Conservation (phyloP, 1,140 invertebrate species). For the Chlorops oryzae region DNA sequence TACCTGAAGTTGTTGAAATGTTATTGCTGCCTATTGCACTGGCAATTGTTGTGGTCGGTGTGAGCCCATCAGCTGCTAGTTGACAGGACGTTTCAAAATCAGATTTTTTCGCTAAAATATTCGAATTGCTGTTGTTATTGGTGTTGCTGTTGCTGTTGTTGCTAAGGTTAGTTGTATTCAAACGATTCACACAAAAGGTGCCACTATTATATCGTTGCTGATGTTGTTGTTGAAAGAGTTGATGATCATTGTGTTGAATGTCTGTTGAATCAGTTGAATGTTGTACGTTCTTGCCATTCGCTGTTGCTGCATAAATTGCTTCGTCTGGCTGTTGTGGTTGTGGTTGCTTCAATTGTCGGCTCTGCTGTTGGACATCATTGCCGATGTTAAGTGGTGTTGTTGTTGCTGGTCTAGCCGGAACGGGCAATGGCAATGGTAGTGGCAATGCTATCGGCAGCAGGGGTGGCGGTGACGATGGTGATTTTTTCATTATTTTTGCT, state of each 20-base stretch:
- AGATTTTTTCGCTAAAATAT: too few relatives aligned
- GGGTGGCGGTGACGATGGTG: constrained; percentile 28
- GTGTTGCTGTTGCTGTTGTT: constrained; percentile 17
- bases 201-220: constrained; percentile 1
- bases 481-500: constrained; percentile 28
- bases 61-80: constrained; percentile 2
- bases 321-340: neutral
- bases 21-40: constrained; percentile 9
- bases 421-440: too few relatives aligned
- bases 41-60: constrained; percentile 19
- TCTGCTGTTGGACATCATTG: neutral
- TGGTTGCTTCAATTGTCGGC: constrained; percentile 3
- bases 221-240: constrained; percentile 3
- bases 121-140: constrained; percentile 6
- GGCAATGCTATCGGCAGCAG: neutral
- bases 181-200: too few relatives aligned
- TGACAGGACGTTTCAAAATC: constrained; percentile 20
- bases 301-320: constrained; percentile 4
- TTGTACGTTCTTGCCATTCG: constrained; percentile 4
- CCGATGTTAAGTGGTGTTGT: constrained; percentile 10
- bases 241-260: constrained; percentile 2
- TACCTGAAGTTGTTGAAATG: constrained; percentile 5
- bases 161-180: constrained; percentile 7
- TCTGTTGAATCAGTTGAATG: constrained; percentile 8
- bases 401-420: constrained; percentile 9